Evolutionary conservation across 2,113 vertebrate species (phyloP).

Genomic region (Zosterops japonicus): DNA sequence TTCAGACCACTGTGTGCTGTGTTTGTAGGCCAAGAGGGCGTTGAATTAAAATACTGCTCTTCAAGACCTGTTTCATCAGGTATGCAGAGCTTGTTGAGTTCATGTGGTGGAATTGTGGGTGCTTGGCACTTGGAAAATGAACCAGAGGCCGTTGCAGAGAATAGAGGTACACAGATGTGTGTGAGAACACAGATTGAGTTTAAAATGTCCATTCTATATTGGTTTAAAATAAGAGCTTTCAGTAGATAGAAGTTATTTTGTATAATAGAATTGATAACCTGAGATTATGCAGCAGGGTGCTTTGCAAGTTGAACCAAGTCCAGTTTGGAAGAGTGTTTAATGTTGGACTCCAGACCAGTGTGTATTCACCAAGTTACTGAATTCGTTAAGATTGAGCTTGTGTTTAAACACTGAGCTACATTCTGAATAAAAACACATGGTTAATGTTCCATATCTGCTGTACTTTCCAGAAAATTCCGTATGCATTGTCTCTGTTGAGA

Average conservation of each 20-base stretch:
- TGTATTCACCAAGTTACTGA: not conserved
- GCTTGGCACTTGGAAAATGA: not conserved
- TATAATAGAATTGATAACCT: not conserved
- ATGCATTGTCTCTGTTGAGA: not conserved
- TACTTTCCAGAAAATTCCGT: not conserved
- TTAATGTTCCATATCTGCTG: not conserved
- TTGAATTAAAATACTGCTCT: not conserved
- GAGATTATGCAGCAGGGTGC: not conserved
- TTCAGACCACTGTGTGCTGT: not conserved
- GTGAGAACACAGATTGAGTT: not conserved
- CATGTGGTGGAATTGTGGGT: not conserved
- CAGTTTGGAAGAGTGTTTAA: not conserved
- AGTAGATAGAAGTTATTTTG: not conserved
- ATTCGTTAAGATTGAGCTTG: not conserved
- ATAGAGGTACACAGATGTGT: not conserved
- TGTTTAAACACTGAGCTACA: not conserved
- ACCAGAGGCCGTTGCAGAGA: not conserved
- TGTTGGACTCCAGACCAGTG: accelerated
- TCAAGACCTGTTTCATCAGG: not conserved
- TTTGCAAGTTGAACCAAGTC: not conserved
- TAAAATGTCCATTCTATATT: not conserved
- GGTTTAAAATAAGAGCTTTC: not conserved
- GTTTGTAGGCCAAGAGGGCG: not conserved
- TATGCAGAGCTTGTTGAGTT: not conserved
- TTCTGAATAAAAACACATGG: not conserved